phyloP scores from a whole-genome alignment of 23 tunicate species.

The Oikopleura albicans region DNA sequence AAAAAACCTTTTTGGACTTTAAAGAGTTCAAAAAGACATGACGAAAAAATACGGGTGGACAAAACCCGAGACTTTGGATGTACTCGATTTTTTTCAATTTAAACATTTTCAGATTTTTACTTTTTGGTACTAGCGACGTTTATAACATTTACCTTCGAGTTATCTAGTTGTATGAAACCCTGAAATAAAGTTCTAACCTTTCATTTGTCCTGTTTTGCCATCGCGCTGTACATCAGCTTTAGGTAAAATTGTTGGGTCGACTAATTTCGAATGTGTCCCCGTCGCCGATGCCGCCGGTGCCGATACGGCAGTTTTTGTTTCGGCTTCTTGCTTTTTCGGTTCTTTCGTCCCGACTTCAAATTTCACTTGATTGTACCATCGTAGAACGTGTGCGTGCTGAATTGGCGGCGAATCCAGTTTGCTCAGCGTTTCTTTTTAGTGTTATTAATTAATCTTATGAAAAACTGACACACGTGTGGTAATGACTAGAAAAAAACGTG shows the following conservation, averaged over 20 bases:
- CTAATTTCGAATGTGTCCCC: not conserved
- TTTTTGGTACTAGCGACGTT: not conserved
- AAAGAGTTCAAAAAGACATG: too few species aligned
- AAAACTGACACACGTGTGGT: too few species aligned
- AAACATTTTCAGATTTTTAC: not conserved
- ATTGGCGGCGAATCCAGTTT: not conserved
- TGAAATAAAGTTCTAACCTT: too few species aligned
- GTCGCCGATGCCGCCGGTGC: not conserved
- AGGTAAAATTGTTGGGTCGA: not conserved
- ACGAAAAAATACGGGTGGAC: too few species aligned
- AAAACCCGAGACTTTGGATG: too few species aligned
- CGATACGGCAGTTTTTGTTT: not conserved
- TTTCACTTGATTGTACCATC: not conserved
- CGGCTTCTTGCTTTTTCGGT: not conserved
- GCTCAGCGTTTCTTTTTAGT: not conserved
- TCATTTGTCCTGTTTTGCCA: not conserved
- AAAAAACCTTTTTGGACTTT: too few species aligned
- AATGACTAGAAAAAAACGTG: too few species aligned
- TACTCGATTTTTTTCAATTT: not conserved
- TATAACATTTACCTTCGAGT: too few species aligned
- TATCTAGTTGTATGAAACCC: too few species aligned
- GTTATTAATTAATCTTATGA: too few species aligned
- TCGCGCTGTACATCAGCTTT: not conserved
- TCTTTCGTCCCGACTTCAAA: not conserved
- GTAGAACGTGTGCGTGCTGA: not conserved